Evolutionary conservation across 2,888 invertebrate species (phyloP).

Genomic region (Eumerus sabulonum): DNA sequence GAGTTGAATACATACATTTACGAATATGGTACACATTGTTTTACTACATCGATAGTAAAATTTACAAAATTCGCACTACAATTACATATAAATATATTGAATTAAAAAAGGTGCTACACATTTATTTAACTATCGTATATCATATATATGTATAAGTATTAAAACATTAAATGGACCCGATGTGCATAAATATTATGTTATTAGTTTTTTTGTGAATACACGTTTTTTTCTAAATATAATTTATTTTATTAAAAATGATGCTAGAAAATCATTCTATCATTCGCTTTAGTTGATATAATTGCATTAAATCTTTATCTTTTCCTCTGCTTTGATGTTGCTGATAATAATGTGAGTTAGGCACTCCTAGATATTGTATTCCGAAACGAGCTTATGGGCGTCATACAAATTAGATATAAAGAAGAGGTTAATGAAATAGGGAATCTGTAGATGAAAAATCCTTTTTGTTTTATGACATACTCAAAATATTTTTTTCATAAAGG

Average conservation of each 20-base stretch:
- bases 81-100: slow-evolving; percentile 42
- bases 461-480: no score
- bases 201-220: slow-evolving; percentile 24
- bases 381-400: no score
- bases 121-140: slow-evolving; percentile 29
- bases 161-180: slow-evolving; percentile 67
- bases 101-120: slow-evolving; percentile 62
- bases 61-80: slow-evolving; percentile 64
- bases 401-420: no score
- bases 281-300: not conserved
- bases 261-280: no score
- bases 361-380: no score
- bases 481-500: no score
- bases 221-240: slow-evolving; percentile 5
- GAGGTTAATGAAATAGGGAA: no score
- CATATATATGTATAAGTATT: slow-evolving; percentile 34
- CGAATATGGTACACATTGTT: slow-evolving; percentile 8
- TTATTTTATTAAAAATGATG: not conserved
- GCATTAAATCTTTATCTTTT: no score
- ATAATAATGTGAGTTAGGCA: no score
- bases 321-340: no score
- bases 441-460: no score
- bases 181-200: slow-evolving; percentile 58
- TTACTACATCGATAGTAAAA: slow-evolving; percentile 65
- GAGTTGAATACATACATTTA: no score